These are phyloP conservation scores for Caenorhabditis latens DNA, from an alignment of 1,140 invertebrate species.

Conservation along the genomic window DNA sequence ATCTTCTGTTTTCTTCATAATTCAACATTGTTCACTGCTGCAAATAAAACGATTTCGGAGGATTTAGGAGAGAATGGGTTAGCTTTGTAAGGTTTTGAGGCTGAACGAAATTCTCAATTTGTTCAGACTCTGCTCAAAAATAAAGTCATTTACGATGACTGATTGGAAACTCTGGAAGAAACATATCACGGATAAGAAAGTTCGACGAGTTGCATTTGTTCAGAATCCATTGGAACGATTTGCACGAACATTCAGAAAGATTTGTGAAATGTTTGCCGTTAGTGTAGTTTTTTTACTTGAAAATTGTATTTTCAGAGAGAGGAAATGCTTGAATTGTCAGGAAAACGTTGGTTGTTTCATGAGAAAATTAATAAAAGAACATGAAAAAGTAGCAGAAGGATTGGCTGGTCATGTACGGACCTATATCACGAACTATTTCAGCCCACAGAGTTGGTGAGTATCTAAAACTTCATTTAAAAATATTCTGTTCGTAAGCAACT, in stretches of 20 bases:
- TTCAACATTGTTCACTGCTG: constrained; percentile 9
- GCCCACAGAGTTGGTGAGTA: constrained; percentile 27
- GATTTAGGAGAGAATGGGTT: background rate
- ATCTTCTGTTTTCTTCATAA: background rate
- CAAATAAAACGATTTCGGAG: constrained; percentile 21
- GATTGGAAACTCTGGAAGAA: constrained; percentile 35
- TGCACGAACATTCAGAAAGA: background rate
- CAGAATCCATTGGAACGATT: constrained; percentile 45
- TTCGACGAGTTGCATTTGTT: constrained; percentile 11
- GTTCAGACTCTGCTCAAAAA: background rate
- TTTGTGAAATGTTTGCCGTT: background rate
- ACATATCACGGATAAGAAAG: background rate
- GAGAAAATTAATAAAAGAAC: constrained; percentile 43
- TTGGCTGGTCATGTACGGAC: background rate
- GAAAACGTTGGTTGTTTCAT: constrained; percentile 37
- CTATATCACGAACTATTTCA: constrained; percentile 30
- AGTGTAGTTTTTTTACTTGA: background rate
- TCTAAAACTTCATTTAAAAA: background rate
- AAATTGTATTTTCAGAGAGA: background rate
- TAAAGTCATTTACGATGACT: background rate
- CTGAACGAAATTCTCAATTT: background rate
- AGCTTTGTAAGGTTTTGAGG: background rate
- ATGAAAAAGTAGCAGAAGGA: background rate
- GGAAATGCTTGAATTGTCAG: constrained; percentile 10
- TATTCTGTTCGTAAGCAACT: too few relatives aligned